Percentiles rank a stretch among this genome's conserved stretches.
Conservation (phyloP, 2,113 vertebrate genomes). For the Maylandia zebra region DNA sequence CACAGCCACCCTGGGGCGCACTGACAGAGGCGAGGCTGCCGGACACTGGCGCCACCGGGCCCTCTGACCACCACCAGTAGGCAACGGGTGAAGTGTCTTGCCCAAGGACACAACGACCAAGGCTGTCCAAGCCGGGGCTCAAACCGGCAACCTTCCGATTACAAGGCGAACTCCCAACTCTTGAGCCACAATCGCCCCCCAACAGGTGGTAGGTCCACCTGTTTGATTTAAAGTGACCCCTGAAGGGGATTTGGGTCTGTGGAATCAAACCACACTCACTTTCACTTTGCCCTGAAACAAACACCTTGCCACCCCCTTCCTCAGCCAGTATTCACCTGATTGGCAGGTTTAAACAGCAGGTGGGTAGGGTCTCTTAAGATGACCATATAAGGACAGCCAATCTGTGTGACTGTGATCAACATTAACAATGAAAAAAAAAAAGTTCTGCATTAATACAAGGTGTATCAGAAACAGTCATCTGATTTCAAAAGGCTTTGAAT, state of each 20-base stretch:
- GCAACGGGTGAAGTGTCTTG: too few relatives aligned
- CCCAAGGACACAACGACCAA: too few relatives aligned
- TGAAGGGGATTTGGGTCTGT: background rate
- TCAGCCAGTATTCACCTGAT: background rate
- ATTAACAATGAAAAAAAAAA: background rate
- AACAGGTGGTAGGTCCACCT: background rate
- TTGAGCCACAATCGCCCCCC: too few relatives aligned
- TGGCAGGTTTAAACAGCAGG: background rate
- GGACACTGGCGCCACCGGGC: too few relatives aligned
- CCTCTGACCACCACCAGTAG: too few relatives aligned
- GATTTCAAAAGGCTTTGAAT: background rate
- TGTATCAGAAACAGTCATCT: background rate
- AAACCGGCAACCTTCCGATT: too few relatives aligned
- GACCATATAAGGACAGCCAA: background rate
- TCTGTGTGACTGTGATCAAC: background rate
- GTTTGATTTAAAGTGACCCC: background rate
- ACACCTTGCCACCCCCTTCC: background rate
- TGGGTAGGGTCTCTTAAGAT: background rate
- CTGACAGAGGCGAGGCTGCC: too few relatives aligned
- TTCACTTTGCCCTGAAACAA: background rate
- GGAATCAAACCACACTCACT: background rate
- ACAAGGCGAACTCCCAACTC: too few relatives aligned
- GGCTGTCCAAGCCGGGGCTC: too few relatives aligned
- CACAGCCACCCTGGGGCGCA: too few relatives aligned
- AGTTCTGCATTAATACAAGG: background rate